A percentile compares a stretch with the other conserved stretches of the same genome.
phyloP scores from a whole-genome alignment of 2,888 invertebrate genomes.

The Volucella zonaria region DNA sequence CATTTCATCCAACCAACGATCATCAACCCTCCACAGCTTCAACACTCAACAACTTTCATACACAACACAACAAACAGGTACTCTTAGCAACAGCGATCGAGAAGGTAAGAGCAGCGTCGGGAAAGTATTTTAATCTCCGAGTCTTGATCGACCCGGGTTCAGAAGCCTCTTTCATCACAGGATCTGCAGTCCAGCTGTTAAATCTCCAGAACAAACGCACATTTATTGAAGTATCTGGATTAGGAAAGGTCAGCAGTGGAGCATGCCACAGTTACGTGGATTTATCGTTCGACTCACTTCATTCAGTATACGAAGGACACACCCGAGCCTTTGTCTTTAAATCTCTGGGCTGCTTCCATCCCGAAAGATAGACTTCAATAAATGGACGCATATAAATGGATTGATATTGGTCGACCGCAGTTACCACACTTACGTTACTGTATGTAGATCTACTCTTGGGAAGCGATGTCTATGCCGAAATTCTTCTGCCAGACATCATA shows the following conservation, averaged over 20 bases:
- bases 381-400: too few species aligned
- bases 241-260: conserved; percentile 32
- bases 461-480: conserved; percentile 2
- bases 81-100: not conserved
- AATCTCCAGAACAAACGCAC: conserved; percentile 1
- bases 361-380: not conserved
- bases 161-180: conserved; percentile 1
- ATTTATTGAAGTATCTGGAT: conserved; percentile 20
- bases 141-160: conserved; percentile 16
- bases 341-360: conserved; percentile 10
- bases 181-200: not conserved
- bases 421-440: too few species aligned
- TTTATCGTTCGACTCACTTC: not conserved
- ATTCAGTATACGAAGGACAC: not conserved
- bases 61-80: conserved; percentile 9
- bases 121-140: not conserved
- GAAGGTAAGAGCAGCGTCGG: not conserved
- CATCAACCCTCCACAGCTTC: too few species aligned
- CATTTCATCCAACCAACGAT: not conserved
- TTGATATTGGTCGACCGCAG: too few species aligned
- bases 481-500: not conserved
- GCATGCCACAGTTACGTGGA: conserved; percentile 12
- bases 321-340: not conserved
- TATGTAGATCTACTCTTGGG: not conserved
- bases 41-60: not conserved